Evolutionary conservation across 2,797 vertebrate species (phyloP).

Genomic region (Anguilla obscura): DNA sequence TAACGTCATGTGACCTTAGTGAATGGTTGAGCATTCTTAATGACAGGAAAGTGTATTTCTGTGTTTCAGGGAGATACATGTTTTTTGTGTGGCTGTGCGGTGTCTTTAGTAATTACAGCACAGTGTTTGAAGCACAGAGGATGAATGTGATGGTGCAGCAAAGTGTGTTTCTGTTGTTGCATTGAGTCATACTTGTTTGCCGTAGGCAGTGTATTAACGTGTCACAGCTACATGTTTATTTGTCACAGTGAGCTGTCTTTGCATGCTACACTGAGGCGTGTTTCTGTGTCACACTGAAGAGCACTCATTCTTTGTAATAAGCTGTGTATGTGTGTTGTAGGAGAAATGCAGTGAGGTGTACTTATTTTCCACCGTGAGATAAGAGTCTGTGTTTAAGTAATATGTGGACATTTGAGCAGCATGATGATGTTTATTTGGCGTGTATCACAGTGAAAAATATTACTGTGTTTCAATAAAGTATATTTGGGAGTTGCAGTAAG

Average conservation of each 20-base stretch:
- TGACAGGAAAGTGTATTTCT: neutral
- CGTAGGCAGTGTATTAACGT: neutral
- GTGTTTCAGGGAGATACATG: neutral
- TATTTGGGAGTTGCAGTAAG: neutral
- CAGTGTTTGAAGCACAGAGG: neutral
- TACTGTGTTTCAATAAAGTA: neutral
- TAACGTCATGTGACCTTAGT: neutral
- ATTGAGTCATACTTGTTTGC: neutral
- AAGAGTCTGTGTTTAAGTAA: neutral
- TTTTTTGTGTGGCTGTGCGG: neutral
- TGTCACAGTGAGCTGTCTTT: neutral
- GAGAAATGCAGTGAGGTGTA: neutral
- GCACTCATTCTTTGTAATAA: neutral
- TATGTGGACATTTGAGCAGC: neutral
- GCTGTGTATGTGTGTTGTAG: neutral
- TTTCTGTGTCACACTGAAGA: neutral
- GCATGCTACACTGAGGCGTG: neutral
- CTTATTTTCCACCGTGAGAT: neutral
- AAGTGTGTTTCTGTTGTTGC: neutral
- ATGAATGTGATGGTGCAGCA: neutral
- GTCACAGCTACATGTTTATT: neutral
- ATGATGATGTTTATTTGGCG: neutral
- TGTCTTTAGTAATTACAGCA: neutral
- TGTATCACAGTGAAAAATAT: neutral
- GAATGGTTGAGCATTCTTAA: neutral